Base-by-base conservation (phyloP, 2,113 vertebrate species). In the Catharus minimus region DNA sequence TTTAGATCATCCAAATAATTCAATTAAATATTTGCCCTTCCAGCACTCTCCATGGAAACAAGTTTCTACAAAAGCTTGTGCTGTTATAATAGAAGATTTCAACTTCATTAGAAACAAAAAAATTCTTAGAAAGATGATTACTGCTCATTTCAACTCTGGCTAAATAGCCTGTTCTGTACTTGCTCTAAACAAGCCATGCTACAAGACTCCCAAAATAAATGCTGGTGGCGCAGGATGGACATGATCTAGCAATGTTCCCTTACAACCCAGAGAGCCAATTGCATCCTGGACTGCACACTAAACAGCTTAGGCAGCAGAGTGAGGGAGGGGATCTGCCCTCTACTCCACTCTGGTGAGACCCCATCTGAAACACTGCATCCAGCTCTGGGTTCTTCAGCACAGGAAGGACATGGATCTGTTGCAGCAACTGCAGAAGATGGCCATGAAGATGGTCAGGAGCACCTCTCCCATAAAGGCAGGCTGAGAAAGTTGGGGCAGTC, bases 271-370 rank as follows among this genome's bases (percentile, higher is more conserved):
- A 32, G 18, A 56, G 26, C 8, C 74, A 57, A 0, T 1, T 38
- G 13, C 21, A 44, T n/a, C n/a, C 52, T 44, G 46, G 67, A 32
- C 27, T 58, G 28, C 19, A 46, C 4, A 4, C 8, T 44, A 43
- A 73, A 10, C 27, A 80, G 27, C 0, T 0, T 15, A 67, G 15
- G 27, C 44, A 88, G 60, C 26, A 38, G 27, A 43, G 8, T 6
- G 10, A 27, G 38, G 32, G 14, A 65, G 23, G 13, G 7, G 23
- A 73, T 44, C n/a, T 44, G 27, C 38, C 44, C 50, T 65, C 43
- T 56, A 5, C 27, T 50, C 22, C n/a, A 13, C 19, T 14, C 23
- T 46, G n/a, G 15, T 24, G 32, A 57, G 15, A 87, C 7, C 5
- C 23, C 38, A 44, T 9, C 38, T 46, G 38, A 20, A 67, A 49